Base-by-base conservation (phyloP, 2,797 vertebrate species). In the Pygocentrus nattereri region DNA sequence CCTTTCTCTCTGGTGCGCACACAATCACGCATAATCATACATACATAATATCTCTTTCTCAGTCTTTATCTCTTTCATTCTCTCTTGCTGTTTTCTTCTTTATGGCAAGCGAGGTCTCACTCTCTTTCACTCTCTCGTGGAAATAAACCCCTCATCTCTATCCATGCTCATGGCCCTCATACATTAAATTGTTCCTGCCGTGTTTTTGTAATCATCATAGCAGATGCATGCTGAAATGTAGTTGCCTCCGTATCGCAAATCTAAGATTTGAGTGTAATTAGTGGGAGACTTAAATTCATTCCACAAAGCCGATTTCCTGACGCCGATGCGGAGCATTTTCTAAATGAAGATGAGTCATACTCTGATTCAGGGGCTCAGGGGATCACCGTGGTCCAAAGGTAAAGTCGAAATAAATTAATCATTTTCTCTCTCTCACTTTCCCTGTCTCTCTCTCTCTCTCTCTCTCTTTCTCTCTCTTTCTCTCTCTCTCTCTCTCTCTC, bases 341-440 rank as follows among this genome's bases (percentile, higher is more conserved):
- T 74, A 88, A 87, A 87, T 78, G 85, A 86, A 82, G 78, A 84
- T 89, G 89, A 88, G 78, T 88, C 88, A 90, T 86, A 62, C 75
- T 71, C 74, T 87, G 82, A 88, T 85, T 85, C 84, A 87, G 79
- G 78, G 78, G 79, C 86, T 83, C 81, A 81, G 72, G 85, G 85
- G 85, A 89, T 82, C 83, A 78, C 54, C 49, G n/a, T 76, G 79
- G 78, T 86, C 80, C 82, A 86, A 86, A 88, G 87, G 82, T 86
- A 88, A 85, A 88, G 83, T 87, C 76, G 34, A 85, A 85, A 85
- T 84, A 85, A 87, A 87, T 81, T 69, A 79, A 81, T 84, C 8
- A 81, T 84, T 73, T 72, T 76, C 73, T 72, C 58, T 52, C 75
- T 65, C 61, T 59, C 74, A 44, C 52, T 85, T 58, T 82, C 59